phyloP scores from a whole-genome alignment of 2,113 vertebrate genomes.

The Bostrychus sinensis region DNA sequence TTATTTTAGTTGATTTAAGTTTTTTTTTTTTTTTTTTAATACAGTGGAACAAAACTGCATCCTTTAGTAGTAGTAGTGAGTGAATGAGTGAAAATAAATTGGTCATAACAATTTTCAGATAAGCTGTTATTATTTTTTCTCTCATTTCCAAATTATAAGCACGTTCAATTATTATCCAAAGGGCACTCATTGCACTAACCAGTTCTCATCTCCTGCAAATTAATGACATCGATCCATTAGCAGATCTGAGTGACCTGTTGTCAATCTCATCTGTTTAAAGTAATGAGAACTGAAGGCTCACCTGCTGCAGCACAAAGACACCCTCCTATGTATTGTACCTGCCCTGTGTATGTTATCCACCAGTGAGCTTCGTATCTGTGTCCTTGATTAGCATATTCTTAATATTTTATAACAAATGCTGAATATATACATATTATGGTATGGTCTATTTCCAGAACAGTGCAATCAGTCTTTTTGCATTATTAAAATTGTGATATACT shows the following conservation, averaged over 20 bases:
- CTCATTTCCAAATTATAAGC: too few relatives aligned
- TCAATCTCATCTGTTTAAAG: background rate
- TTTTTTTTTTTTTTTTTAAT: too few relatives aligned
- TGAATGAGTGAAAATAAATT: too few relatives aligned
- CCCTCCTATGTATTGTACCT: background rate
- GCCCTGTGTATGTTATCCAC: background rate
- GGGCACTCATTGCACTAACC: too few relatives aligned
- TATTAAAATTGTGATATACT: background rate
- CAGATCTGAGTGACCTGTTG: background rate
- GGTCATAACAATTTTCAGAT: too few relatives aligned
- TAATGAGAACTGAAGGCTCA: background rate
- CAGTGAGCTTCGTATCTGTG: background rate
- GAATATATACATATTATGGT: background rate
- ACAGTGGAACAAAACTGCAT: too few relatives aligned
- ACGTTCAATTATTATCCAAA: too few relatives aligned
- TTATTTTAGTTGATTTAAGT: too few relatives aligned
- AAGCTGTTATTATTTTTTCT: too few relatives aligned
- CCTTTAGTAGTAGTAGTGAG: too few relatives aligned
- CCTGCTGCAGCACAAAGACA: background rate
- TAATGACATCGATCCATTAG: background rate
- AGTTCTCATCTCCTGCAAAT: slow-evolving; percentile 1
- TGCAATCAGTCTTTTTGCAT: background rate
- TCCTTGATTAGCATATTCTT: background rate
- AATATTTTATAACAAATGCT: background rate
- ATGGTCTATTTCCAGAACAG: background rate